Base-by-base conservation (phyloP, 2,113 vertebrate species). In the Tyrannus savana region DNA sequence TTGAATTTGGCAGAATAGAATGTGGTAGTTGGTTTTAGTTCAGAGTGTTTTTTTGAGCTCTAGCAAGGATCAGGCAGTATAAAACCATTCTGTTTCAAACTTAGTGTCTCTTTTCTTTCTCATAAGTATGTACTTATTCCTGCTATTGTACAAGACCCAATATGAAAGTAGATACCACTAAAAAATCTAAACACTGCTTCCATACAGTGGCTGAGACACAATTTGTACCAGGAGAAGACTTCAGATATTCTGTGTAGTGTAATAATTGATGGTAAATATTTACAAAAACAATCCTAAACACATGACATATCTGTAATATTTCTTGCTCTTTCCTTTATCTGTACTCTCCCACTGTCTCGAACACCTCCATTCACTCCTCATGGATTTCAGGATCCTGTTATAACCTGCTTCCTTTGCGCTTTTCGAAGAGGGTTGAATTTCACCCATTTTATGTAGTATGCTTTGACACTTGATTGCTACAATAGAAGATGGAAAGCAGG, bases 371-470 rank as follows among this genome's bases (percentile, higher is more conserved):
- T 94, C 17, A 67, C 5, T 73, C 49, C 14, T 55, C 27, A 13
- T 44, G 27, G 33, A 58, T 92, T 94, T 92, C 72, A 74, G 44
- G 30, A 88, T 86, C 75, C 24, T 74, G 42, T 58, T 85, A 15
- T 60, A 80, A 75, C 56, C 39, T 92, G 72, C 37, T 77, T 85
- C 39, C 30, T 86, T 63, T 86, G 37, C 47, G 52, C 47, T 88
- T 85, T 88, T 71, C 60, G 56, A 92, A 90, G 28, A 60, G 39
- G 28, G 52, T 53, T 92, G 52, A 87, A 72, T 92, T 94, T 93
- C 83, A 88, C 23, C 22, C 44, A 27, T 15, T 68, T 91, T 18
- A 6, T 62, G 19, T 39, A 1, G 1, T 52, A 72, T 67, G 14
- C 56, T 85, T 86, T 93, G 82, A 56, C 60, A 83, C 53, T 53